Percentiles rank a stretch among this genome's conserved stretches.
Conservation (phyloP, 2,113 vertebrate species). For the Grantiella picta region DNA sequence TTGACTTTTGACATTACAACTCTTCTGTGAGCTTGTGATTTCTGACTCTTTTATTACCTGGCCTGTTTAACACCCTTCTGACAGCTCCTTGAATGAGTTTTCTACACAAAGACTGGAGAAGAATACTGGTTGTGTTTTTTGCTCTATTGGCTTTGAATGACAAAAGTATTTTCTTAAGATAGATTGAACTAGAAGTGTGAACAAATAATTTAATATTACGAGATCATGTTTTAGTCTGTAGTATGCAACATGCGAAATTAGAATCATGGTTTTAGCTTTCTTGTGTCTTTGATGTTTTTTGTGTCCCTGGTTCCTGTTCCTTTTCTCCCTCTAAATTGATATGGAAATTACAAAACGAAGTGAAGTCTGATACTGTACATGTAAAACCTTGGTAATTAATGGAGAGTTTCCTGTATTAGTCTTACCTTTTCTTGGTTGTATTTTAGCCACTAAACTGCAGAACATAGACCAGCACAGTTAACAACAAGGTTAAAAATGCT, state of each 20-base stretch:
- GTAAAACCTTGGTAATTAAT: background rate
- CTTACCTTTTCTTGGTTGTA: background rate
- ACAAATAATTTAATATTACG: background rate
- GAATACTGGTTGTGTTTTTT: background rate
- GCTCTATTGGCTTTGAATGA: background rate
- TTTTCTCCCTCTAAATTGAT: background rate
- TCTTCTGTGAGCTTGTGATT: background rate
- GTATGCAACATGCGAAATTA: background rate
- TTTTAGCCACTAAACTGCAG: background rate
- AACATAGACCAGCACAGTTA: background rate
- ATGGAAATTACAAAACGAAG: background rate
- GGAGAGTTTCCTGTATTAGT: background rate
- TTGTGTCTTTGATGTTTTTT: background rate
- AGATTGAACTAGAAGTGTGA: background rate
- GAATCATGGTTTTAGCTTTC: accelerated
- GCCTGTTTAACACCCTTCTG: background rate
- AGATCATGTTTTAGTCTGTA: background rate
- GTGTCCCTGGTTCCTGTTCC: background rate
- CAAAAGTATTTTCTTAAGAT: background rate
- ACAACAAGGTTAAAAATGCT: background rate
- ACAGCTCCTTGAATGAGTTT: background rate
- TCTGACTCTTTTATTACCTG: background rate
- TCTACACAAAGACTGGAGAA: background rate
- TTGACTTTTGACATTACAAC: background rate
- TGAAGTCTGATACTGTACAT: background rate